A percentile compares a stretch with the other conserved stretches of the same genome.
phyloP scores from a whole-genome alignment of 2,888 invertebrate species.

The Plutella xylostella region DNA sequence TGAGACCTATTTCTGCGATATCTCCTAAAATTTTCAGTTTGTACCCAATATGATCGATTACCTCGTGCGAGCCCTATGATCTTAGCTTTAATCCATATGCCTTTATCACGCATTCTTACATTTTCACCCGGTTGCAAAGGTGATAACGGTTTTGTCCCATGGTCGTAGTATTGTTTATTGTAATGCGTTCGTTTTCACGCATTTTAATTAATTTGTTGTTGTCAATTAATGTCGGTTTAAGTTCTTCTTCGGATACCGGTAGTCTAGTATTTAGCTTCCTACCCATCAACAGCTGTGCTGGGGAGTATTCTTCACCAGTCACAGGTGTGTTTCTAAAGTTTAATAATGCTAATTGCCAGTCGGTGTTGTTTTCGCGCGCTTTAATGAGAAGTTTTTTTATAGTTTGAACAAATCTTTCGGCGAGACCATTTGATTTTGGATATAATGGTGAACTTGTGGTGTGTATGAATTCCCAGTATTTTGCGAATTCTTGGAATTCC shows the following conservation, averaged over 20 bases:
- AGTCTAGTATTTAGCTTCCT: background rate
- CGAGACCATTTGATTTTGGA: conserved; percentile 6
- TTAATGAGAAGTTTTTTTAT: conserved; percentile 6
- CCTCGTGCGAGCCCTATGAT: too few relatives aligned
- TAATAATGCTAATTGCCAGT: conserved; percentile 14
- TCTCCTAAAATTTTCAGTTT: too few relatives aligned
- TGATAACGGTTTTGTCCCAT: too few relatives aligned
- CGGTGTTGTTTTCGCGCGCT: conserved; percentile 9
- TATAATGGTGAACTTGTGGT: conserved; percentile 9
- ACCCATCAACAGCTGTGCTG: background rate
- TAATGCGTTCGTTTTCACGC: background rate
- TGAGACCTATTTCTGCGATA: too few relatives aligned
- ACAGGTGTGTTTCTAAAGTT: conserved; percentile 16
- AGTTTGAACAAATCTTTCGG: background rate
- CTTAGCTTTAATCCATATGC: too few relatives aligned
- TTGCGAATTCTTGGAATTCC: conserved; percentile 7
- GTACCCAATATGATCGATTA: too few relatives aligned
- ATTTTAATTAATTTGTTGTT: too few relatives aligned
- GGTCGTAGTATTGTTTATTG: background rate
- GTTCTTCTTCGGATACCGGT: background rate
- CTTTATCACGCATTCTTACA: too few relatives aligned
- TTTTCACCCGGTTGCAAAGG: too few relatives aligned
- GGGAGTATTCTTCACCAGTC: conserved; percentile 4
- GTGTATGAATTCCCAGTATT: conserved; percentile 10
- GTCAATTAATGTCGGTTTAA: background rate